Evolutionary conservation across 2,888 invertebrate genomes (phyloP), one percentile per base, ranked within the genome.

Genomic region (Heliconius charithonia): DNA sequence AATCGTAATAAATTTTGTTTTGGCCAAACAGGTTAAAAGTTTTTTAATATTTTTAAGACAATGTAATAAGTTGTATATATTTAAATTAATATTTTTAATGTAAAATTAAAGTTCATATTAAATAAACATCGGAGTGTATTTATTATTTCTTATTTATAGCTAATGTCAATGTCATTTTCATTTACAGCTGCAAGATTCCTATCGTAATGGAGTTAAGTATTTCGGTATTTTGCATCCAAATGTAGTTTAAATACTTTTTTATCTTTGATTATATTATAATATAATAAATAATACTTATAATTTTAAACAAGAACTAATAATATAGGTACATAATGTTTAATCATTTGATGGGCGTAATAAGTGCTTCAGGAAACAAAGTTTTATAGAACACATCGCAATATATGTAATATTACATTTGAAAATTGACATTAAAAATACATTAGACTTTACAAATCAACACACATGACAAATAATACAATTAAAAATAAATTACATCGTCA

Each of bases 401-500:
- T 45, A 41, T 25, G 67, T 13, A 69, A 41, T 69, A 6, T 69
- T 16, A 25, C 25, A 66, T 37, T 66, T 6, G 22, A 37, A 37
- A 41, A 41, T 7, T 25, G 25, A 25, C 69, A 69, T 69, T 41
- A 72, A 72, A 37, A 45, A 63, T 74, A 63, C 41, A 63, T 63
- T 62, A 37, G 63, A 62, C 41, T 9, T 22, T 66, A 73, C 29
- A 66, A 66, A 72, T 29, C n/a, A 37, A 25, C 9, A 76, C 29
- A 77, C 10, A 73, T n/a, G 22, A 37, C 29, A 45, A 70, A 63
- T 13, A 29, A 16, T 56, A 74, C 56, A 74, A 65, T 74, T 27
- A 27, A 74, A 22, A 45, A 77, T 79, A 77, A 81, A 81, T 74
- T 41, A 63, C 41, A 41, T 41, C 16, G 71, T 37, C 65, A 79